Percentiles rank a stretch among this genome's conserved stretches.
Evolutionary conservation across 1,140 invertebrate species (phyloP).

Genomic region (Tetramorium parvispinum): DNA sequence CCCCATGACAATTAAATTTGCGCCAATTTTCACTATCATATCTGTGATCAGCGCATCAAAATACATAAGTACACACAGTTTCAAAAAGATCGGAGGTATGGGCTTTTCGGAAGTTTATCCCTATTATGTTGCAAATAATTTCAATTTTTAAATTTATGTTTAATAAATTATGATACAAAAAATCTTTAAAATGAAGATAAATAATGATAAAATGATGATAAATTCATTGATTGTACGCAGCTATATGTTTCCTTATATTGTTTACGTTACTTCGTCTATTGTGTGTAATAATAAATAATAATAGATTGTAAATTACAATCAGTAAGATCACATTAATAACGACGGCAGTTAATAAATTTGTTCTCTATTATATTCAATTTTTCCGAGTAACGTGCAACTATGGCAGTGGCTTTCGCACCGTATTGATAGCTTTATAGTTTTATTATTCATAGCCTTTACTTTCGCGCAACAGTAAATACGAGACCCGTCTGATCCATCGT

Average conservation of each 20-base stretch:
- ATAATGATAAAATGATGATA: too few relatives aligned
- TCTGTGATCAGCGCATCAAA: too few relatives aligned
- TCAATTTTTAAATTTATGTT: neutral
- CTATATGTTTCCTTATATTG: conserved; percentile 2
- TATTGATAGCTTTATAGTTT: conserved; percentile 65
- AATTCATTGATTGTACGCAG: neutral
- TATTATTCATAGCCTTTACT: conserved; percentile 67
- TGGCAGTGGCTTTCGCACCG: conserved; percentile 55
- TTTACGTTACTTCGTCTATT: neutral
- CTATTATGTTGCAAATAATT: neutral
- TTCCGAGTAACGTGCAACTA: conserved; percentile 31
- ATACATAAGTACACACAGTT: too few relatives aligned
- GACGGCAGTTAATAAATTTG: conserved; percentile 61
- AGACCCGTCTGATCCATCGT: conserved; percentile 39
- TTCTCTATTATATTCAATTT: conserved; percentile 45
- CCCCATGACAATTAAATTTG: too few relatives aligned
- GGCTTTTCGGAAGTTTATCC: too few relatives aligned
- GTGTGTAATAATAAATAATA: neutral
- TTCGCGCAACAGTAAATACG: conserved; percentile 71
- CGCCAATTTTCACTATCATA: too few relatives aligned
- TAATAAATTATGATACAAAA: conserved; percentile 13
- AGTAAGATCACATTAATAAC: conserved; percentile 36
- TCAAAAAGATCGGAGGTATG: too few relatives aligned
- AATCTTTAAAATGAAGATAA: conserved; percentile 9
- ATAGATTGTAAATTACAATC: conserved; percentile 9